Evolutionary conservation across 2,888 invertebrate genomes (phyloP), one percentile per base, ranked within the genome.

Genomic region (Nowickia ferox): DNA sequence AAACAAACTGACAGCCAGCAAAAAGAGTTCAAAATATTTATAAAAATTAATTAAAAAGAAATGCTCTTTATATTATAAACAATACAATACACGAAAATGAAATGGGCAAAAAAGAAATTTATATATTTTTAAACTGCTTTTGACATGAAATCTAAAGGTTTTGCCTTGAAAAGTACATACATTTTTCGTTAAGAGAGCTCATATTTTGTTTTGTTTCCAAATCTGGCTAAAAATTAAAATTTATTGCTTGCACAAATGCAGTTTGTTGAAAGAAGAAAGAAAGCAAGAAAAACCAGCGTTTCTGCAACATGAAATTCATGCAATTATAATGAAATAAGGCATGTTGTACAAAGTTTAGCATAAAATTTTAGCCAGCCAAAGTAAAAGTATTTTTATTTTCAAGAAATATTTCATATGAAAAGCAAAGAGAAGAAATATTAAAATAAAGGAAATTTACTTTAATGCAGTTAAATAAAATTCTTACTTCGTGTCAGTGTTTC

Each of bases 21-120:
- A 48, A 61, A 42, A 51, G 15, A 17, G 22, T 48, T 44, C 10
- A 66, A 48, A 76, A 74, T 59, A 72, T n/a, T n/a, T 77, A 75
- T 75, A 66, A 83, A 83, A 86, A 79, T 83, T 86, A 83, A 86
- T 86, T 79, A 86, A 83, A 84, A 77, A 53, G 65, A 79, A 86
- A 66, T 79, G 63, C 65, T 83, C 57, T 83, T 79, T 61, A 75
- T 79, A 75, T 79, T 69, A 76, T 44, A 78, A 63, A 65, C 48
- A 83, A 63, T 30, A 19, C 19, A 59, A 44, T 42, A 46, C 66
- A 40, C 22, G 61, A 53, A 40, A 13, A 66, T 44, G 53, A 40
- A 81, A 53, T 74, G n/a, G 15, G 40, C 5, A 10, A 38, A 40
- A 68, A 59, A 19, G 13, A 55, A 42, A 65, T 57, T n/a, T 53